A percentile compares a stretch with the other conserved stretches of the same genome.
These are phyloP conservation scores for Bryconaethiops microstoma DNA, from an alignment of 2,797 vertebrate species.

Conservation along the genomic window DNA sequence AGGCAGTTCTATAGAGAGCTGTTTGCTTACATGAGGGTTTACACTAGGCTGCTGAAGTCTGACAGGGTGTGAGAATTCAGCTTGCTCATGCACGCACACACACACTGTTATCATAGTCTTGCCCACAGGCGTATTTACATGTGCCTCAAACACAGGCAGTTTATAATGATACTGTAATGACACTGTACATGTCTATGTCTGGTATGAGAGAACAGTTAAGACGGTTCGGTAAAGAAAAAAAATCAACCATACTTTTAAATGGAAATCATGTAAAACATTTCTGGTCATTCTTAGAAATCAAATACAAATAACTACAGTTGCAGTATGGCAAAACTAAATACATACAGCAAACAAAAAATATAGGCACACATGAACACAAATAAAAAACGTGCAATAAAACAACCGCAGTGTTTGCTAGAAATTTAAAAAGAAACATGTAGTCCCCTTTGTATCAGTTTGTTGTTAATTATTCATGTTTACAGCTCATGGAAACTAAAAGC, in stretches of 20 bases:
- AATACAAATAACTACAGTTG: neutral
- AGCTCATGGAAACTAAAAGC: too few species aligned
- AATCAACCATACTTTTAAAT: neutral
- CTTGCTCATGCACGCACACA: neutral
- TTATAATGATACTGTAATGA: neutral
- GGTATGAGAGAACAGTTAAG: neutral
- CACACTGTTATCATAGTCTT: slow-evolving; percentile 14
- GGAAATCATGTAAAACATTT: neutral
- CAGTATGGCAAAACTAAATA: too few species aligned
- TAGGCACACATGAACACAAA: too few species aligned
- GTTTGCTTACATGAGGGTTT: slow-evolving; percentile 45
- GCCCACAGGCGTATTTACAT: neutral
- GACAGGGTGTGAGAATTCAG: slow-evolving; percentile 9
- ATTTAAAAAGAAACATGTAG: too few species aligned
- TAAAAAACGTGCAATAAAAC: too few species aligned
- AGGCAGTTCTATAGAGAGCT: slow-evolving; percentile 30
- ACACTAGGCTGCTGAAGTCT: slow-evolving; percentile 24
- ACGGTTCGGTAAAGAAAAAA: neutral
- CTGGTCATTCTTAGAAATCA: neutral
- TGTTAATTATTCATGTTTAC: too few species aligned
- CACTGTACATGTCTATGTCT: neutral
- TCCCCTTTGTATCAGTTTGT: too few species aligned
- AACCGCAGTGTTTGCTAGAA: too few species aligned
- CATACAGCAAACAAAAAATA: too few species aligned
- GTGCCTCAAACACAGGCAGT: neutral